Evolutionary conservation across 2,113 vertebrate species (phyloP), one percentile per base, ranked within the genome.

Genomic region (Zingel zingel): DNA sequence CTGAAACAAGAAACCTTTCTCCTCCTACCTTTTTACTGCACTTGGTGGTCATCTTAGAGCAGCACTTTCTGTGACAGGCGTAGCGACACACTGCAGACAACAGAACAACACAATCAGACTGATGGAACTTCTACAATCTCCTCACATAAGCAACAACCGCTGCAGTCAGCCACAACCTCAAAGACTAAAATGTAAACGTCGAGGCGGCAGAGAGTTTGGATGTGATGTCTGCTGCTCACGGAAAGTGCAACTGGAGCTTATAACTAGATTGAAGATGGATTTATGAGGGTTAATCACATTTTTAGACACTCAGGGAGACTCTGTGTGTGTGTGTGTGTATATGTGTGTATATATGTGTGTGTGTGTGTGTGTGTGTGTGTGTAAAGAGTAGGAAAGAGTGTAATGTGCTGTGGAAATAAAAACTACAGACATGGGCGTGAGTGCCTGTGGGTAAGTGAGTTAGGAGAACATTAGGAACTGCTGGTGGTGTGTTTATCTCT

Each of bases 61-160:
- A 99, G 94, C 98, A 99, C 91, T 98, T 99, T 94, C 96, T 98
- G 93, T 99, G 98, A 88, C 98, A 99, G 91, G 98, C 97, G 83
- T 97, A 98, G 86, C 98, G 97, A 93, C 98, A 99, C 76, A 98
- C 98, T 99, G 94, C 85, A 71, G 69, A 78, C 1, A 23, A 73
- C 39, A 84, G 19, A 70, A 48, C 12, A 53, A 57, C 71, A 63
- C 73, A 63, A 23, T 90, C 73, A 87, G 76, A 79, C 43, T 12
- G 65, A 27, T 1, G 27, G 48, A 72, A 67, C 53, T 45, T 16
- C 45, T 25, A 16, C 33, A 53, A 58, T 33, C 48, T 57, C 61
- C 47, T 51, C 59, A 54, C 23, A 4, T 6, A 19, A 6, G 54
- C 61, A 79, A 57, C 56, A 56, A 27, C 57, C 53, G 33, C 56